A percentile compares a stretch with the other conserved stretches of the same genome.
Conservation (phyloP, 2,888 invertebrate species). For the Dione vanillae region DNA sequence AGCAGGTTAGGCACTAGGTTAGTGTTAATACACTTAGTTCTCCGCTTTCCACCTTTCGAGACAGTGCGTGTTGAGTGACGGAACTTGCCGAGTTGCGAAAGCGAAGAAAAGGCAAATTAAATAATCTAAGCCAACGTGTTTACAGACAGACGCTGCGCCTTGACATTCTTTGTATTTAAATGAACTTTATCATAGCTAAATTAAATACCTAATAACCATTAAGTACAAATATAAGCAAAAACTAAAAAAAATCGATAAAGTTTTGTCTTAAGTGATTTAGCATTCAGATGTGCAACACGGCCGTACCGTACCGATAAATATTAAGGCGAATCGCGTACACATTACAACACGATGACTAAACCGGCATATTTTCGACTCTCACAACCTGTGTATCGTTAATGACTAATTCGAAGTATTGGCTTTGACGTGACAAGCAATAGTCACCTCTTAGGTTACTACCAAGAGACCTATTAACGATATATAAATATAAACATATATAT, state of each 20-base stretch:
- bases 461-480: too few relatives aligned
- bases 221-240: not conserved
- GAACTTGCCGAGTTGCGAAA: too few relatives aligned
- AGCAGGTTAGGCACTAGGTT: too few relatives aligned
- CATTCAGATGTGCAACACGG: constrained; percentile 36
- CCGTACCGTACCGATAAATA: constrained; percentile 65
- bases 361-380: constrained; percentile 49
- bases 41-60: too few relatives aligned
- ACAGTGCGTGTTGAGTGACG: too few relatives aligned
- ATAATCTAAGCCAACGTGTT: too few relatives aligned
- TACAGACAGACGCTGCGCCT: too few relatives aligned
- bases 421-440: constrained; percentile 42
- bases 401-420: constrained; percentile 49
- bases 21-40: too few relatives aligned
- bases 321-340: constrained; percentile 67
- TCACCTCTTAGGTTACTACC: constrained; percentile 24
- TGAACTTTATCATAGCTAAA: too few relatives aligned
- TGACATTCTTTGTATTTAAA: too few relatives aligned
- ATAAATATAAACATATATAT: too few relatives aligned
- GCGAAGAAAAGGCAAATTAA: too few relatives aligned
- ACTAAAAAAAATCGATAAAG: constrained; percentile 18
- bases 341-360: constrained; percentile 78
- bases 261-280: constrained; percentile 38
- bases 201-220: not conserved
- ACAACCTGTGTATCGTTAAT: constrained; percentile 50